Conservation (phyloP, 2,113 vertebrate genomes). For the Sinosuthora webbiana region DNA sequence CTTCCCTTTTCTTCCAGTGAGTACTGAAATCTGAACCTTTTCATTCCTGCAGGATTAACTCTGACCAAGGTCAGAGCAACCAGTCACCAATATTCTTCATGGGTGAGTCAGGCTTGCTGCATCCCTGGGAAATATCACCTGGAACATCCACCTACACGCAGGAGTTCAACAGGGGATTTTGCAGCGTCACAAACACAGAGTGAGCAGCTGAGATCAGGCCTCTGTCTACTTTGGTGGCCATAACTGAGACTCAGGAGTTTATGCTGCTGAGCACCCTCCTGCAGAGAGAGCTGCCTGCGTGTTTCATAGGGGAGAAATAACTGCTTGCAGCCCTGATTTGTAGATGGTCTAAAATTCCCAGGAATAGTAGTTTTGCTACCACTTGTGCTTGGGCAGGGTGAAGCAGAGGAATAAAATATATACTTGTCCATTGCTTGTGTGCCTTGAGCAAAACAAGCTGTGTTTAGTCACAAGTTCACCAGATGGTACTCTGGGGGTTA, state of each 20-base stretch:
- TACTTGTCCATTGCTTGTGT: neutral
- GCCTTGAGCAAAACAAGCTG: conserved; percentile 52
- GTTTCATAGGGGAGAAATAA: neutral
- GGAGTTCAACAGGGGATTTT: neutral
- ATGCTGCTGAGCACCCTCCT: neutral
- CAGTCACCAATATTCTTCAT: neutral
- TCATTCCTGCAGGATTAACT: conserved; percentile 49
- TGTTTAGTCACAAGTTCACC: conserved; percentile 61
- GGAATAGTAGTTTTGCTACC: neutral
- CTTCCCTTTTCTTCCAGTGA: neutral
- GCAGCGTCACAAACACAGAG: neutral
- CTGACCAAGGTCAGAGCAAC: conserved; percentile 44
- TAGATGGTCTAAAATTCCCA: neutral
- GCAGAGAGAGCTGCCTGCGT: neutral
- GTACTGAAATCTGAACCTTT: conserved; percentile 19
- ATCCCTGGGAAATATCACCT: neutral
- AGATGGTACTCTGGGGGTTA: conserved; percentile 62
- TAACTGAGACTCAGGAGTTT: neutral
- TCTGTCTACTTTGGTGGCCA: conserved; percentile 16
- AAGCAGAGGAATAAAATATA: conserved; percentile 23
- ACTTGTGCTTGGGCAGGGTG: neutral
- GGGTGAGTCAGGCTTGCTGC: neutral
- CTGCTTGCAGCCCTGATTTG: conserved; percentile 13
- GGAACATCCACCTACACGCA: neutral
- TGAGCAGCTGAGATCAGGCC: neutral